phyloP scores from a whole-genome alignment of 1,140 invertebrate genomes.

The Drosophila erecta region DNA sequence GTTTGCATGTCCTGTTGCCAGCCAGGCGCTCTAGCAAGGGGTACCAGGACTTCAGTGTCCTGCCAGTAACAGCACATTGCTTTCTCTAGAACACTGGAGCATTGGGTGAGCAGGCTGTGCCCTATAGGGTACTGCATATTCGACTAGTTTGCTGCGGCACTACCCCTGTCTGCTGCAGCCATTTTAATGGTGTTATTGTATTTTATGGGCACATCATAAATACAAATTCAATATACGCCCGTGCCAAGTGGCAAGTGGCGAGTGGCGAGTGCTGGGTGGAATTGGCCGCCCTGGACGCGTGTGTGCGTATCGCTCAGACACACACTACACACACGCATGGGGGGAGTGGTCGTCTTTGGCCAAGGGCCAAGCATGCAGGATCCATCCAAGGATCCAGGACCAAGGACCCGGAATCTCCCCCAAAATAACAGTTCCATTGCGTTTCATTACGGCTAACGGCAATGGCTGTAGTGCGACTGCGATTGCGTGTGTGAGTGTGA shows the following conservation, averaged over 20 bases:
- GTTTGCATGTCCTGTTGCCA: constrained; percentile 21
- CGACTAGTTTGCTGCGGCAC: not conserved
- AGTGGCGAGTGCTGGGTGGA: constrained; percentile 8
- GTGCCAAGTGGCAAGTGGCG: constrained; percentile 34
- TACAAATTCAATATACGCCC: constrained; percentile 77
- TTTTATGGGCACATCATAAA: constrained; percentile 80
- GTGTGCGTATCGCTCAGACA: constrained; percentile 32
- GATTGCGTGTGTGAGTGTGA: constrained; percentile 1
- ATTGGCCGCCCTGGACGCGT: constrained; percentile 4
- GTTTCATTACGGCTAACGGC: constrained; percentile 79
- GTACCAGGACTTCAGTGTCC: not conserved
- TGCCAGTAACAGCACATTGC: too few relatives aligned
- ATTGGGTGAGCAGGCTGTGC: too few relatives aligned
- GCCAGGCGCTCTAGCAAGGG: not conserved
- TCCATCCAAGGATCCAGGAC: not conserved
- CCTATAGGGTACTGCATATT: constrained; percentile 20
- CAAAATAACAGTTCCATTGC: constrained; percentile 72
- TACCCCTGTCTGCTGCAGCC: constrained; percentile 49
- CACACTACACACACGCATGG: constrained; percentile 33
- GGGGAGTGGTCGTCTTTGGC: constrained; percentile 24
- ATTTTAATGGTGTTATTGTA: constrained; percentile 81
- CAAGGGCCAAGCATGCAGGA: constrained; percentile 38
- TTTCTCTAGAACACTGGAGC: too few relatives aligned
- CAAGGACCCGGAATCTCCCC: not conserved
- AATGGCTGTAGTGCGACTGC: constrained; percentile 42